Conservation (phyloP, 1,140 invertebrate genomes). For the Lordiphosa stackelbergi region DNA sequence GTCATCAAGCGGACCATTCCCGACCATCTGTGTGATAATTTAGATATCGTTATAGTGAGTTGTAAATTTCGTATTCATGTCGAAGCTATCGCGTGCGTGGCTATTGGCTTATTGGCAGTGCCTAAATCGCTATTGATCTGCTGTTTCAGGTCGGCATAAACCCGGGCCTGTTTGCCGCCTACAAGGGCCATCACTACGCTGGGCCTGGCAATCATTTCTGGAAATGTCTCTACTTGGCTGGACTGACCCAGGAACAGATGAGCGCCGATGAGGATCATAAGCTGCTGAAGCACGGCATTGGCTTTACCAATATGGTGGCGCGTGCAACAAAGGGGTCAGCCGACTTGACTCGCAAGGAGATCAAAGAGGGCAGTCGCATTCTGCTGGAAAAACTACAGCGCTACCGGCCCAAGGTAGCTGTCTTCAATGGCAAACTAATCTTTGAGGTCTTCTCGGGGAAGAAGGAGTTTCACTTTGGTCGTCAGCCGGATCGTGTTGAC, state of each 20-base stretch:
- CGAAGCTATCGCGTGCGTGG: neutral
- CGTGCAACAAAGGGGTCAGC: constrained; percentile 96
- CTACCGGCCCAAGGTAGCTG: constrained; percentile 96
- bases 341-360: constrained; percentile 96
- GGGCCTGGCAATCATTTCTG: constrained; percentile 99
- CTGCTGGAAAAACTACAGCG: constrained; percentile 93
- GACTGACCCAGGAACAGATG: constrained; percentile 95
- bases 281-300: constrained; percentile 94
- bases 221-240: constrained; percentile 97
- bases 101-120: neutral
- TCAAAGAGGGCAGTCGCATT: constrained; percentile 95
- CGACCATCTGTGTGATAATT: constrained; percentile 93
- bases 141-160: constrained; percentile 94
- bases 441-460: constrained; percentile 98
- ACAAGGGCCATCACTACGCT: constrained; percentile 98
- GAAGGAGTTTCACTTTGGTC: constrained; percentile 97
- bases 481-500: constrained; percentile 94
- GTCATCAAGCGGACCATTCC: constrained; percentile 94
- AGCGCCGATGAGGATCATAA: constrained; percentile 97
- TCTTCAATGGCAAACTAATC: constrained; percentile 98
- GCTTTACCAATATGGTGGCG: constrained; percentile 98
- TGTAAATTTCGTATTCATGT: constrained; percentile 77
- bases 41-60: constrained; percentile 98
- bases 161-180: constrained; percentile 96
- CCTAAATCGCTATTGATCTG: neutral